These are phyloP conservation scores for Apocheima hispidaria DNA, from an alignment of 2,888 invertebrate genomes.

Conservation along the genomic window DNA sequence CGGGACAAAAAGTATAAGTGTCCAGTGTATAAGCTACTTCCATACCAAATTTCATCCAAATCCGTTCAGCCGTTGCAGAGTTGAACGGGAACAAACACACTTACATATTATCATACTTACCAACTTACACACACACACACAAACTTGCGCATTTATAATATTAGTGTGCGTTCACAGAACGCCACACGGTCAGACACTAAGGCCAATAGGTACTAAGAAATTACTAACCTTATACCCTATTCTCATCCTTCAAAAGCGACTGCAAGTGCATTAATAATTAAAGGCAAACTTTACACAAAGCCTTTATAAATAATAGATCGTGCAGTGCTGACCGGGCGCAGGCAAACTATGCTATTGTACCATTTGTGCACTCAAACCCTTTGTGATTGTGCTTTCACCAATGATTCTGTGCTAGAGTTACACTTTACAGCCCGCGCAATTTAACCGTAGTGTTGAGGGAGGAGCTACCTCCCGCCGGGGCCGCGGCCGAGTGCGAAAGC, in stretches of 20 bases:
- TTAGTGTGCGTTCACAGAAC: neutral
- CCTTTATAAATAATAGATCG: constrained; percentile 53
- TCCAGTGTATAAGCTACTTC: too few relatives aligned
- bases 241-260: constrained; percentile 31
- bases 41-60: too few relatives aligned
- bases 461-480: too few relatives aligned
- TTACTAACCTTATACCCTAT: constrained; percentile 14
- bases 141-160: too few relatives aligned
- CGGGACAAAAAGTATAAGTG: too few relatives aligned
- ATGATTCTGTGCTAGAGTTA: constrained; percentile 37
- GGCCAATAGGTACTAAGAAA: constrained; percentile 18
- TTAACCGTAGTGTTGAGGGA: neutral
- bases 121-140: too few relatives aligned
- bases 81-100: too few relatives aligned
- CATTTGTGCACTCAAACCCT: constrained; percentile 35
- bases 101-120: too few relatives aligned
- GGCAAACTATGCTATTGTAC: constrained; percentile 53
- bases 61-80: too few relatives aligned
- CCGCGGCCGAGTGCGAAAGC: too few relatives aligned
- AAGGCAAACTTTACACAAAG: constrained; percentile 43
- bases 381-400: constrained; percentile 53
- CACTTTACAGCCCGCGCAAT: constrained; percentile 11
- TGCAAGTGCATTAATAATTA: constrained; percentile 37
- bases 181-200: constrained; percentile 34
- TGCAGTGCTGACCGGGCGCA: constrained; percentile 34